phyloP scores from a whole-genome alignment of 2,113 vertebrate species.

The Anolis carolinensis region DNA sequence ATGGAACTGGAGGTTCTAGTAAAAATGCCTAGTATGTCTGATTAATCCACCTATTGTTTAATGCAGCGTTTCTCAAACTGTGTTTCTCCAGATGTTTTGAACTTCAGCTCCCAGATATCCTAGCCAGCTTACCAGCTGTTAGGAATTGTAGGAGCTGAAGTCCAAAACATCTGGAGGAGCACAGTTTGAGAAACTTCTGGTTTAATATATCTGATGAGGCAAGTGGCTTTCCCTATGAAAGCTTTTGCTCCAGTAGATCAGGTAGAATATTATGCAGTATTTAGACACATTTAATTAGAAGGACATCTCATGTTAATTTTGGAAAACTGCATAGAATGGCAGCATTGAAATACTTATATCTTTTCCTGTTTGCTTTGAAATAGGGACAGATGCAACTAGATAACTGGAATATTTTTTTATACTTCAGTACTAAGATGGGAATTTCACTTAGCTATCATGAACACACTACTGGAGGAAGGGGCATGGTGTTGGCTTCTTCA shows the following conservation, averaged over 20 bases:
- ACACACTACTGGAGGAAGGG: too few species aligned
- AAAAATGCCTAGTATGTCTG: background rate
- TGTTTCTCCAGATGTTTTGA: too few species aligned
- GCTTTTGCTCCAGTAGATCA: background rate
- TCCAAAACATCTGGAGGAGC: too few species aligned
- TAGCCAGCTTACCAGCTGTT: too few species aligned
- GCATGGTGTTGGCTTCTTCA: too few species aligned
- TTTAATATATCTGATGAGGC: background rate
- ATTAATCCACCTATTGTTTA: background rate
- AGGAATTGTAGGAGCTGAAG: too few species aligned
- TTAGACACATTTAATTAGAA: background rate
- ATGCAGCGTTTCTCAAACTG: too few species aligned
- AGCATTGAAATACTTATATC: background rate
- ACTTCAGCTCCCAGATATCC: too few species aligned
- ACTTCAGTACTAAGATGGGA: background rate
- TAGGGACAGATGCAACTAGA: background rate
- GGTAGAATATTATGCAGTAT: background rate
- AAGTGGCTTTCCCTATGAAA: background rate
- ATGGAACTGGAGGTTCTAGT: background rate
- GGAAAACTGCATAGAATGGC: background rate
- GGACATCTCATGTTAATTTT: background rate
- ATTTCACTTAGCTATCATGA: background rate
- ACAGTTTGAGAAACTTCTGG: background rate
- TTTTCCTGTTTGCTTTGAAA: background rate
- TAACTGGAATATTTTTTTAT: background rate